Percentiles rank a stretch among this genome's conserved stretches.
Evolutionary conservation across 2,113 vertebrate species (phyloP).

Genomic region (Hemibagrus wyckioides): DNA sequence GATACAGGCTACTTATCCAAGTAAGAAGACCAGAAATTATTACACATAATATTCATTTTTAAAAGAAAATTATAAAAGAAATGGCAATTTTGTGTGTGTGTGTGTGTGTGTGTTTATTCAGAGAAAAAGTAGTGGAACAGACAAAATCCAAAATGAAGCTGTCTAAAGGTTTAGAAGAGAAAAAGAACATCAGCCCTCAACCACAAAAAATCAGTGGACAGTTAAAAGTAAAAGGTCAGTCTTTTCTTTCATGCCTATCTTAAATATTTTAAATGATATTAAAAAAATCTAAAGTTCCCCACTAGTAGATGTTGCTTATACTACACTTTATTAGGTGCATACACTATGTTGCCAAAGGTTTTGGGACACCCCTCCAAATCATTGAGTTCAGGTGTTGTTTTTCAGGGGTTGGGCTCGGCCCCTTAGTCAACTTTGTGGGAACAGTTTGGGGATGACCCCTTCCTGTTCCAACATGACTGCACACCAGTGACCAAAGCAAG

Average conservation of each 20-base stretch:
- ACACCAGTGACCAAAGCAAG: too few relatives aligned
- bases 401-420: too few relatives aligned
- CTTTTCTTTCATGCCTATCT: not conserved
- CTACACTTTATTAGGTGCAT: not conserved
- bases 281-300: not conserved
- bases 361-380: too few relatives aligned
- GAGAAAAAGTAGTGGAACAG: conserved; percentile 73
- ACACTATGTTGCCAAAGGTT: too few relatives aligned
- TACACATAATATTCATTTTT: not conserved
- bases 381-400: too few relatives aligned
- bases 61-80: not conserved
- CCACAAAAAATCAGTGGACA: conserved; percentile 73
- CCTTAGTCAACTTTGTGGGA: too few relatives aligned
- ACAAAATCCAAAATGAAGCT: conserved; percentile 58
- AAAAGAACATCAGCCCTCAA: conserved; percentile 72
- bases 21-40: conserved; percentile 57
- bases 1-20: conserved; percentile 71
- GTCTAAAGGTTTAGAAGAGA: conserved; percentile 74
- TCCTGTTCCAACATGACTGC: too few relatives aligned
- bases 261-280: not conserved
- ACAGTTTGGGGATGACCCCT: too few relatives aligned
- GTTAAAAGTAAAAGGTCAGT: conserved; percentile 86
- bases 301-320: not conserved
- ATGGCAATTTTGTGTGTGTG: not conserved
- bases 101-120: conserved; percentile 52